These are phyloP conservation scores for Notechis scutatus DNA, from an alignment of 2,113 vertebrate genomes.

Conservation along the genomic window DNA sequence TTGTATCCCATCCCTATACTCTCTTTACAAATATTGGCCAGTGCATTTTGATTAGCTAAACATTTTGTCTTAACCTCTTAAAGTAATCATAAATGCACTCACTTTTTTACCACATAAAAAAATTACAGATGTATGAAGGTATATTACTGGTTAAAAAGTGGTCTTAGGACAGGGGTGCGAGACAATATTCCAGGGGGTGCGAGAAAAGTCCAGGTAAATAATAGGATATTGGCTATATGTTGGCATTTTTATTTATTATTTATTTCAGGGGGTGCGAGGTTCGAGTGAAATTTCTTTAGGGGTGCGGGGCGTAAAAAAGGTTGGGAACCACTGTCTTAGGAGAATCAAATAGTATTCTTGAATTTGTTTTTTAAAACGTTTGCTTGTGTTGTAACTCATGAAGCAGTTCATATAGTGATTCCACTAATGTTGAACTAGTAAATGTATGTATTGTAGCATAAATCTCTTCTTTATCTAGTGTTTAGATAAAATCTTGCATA, in stretches of 20 bases:
- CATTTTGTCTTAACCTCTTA: background rate
- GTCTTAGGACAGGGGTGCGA: background rate
- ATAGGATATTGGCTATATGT: too few species aligned
- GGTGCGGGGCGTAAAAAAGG: too few species aligned
- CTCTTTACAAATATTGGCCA: background rate
- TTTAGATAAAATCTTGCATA: conserved; percentile 42
- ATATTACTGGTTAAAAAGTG: background rate
- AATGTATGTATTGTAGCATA: background rate
- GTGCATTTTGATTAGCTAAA: background rate
- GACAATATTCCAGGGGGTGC: too few species aligned
- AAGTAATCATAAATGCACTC: background rate
- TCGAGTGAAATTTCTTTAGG: too few species aligned
- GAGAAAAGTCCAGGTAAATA: too few species aligned
- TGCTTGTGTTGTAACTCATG: background rate
- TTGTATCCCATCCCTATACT: background rate
- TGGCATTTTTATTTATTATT: too few species aligned
- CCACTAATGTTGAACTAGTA: background rate
- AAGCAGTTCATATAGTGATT: background rate
- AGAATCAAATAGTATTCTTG: background rate
- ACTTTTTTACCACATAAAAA: background rate
- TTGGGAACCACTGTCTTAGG: too few species aligned
- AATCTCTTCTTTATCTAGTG: conserved; percentile 53
- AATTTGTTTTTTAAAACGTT: background rate
- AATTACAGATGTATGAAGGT: background rate
- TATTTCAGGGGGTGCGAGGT: too few species aligned